Evolutionary conservation across 1,140 invertebrate genomes (phyloP), one percentile per base, ranked within the genome.

Genomic region (Magallana gigas): DNA sequence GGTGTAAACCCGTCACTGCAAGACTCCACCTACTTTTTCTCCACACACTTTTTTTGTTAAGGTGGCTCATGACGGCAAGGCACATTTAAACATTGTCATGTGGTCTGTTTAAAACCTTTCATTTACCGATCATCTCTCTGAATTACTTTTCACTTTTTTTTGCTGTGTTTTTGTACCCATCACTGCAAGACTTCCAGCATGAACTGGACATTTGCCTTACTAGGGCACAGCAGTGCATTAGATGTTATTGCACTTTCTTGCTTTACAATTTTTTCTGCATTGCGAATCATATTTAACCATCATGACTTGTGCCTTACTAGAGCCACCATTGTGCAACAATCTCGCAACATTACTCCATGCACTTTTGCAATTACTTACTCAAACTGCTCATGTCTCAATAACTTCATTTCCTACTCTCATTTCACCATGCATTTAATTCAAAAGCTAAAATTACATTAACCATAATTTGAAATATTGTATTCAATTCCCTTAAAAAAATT

Each of bases 31-130:
- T 18, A 76, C 68, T 76, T 76, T 76, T 76, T 76, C 68, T 76
- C 68, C 68, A 76, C 23, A 48, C 36, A 4, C 36, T 48, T 9
- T 29, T 29, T 76, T 76, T 9, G 36, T 36, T 3, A 36, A 29
- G 68, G 23, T 76, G 68, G 68, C 68, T 76, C 68, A 76, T 76
- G 23, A 76, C 68, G 23, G 68, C 68, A 76, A 76, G 23, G 68
- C 68, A 76, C 23, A 29, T 76, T 29, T 9, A 48, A 48, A 48
- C 36, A 48, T 48, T 5, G 23, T 29, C 23, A 36, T 12, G n/a
- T 23, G 23, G 6, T 18, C 60, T n/a, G 14, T 16, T 12, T 36
- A 23, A 14, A 80, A 48, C 12, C 56, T 12, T 57, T 14, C 56
- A 56, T 82, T 82, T 8, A 11, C 16, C 1, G 9, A 4, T 82